phyloP scores from a whole-genome alignment of 2,113 vertebrate species.

The Piaya cayana region DNA sequence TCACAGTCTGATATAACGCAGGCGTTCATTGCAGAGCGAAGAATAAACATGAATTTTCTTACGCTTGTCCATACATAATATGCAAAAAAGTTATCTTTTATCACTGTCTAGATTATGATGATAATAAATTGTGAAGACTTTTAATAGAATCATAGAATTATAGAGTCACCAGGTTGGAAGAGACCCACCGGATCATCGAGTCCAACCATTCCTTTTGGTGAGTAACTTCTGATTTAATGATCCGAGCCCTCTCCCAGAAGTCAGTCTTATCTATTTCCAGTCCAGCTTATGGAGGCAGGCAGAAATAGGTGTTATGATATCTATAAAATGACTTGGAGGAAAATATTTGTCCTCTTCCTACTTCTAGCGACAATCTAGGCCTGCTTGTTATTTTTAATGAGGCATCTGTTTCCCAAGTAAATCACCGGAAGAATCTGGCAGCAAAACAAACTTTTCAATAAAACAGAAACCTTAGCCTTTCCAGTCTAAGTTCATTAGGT shows the following conservation, averaged over 20 bases:
- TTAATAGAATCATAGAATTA: no score
- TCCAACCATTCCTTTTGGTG: no score
- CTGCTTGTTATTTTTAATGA: background rate
- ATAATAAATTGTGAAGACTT: background rate
- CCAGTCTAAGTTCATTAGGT: background rate
- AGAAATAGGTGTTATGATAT: background rate
- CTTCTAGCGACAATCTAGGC: background rate
- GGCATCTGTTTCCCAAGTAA: background rate
- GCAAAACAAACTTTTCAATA: background rate
- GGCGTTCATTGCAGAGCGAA: background rate
- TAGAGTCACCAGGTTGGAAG: no score
- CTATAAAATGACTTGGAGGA: background rate
- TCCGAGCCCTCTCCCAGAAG: background rate
- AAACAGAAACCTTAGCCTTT: background rate
- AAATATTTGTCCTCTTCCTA: background rate
- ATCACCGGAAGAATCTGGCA: background rate
- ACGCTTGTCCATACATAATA: rapidly evolving
- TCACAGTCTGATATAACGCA: background rate
- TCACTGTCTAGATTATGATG: background rate
- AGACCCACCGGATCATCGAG: no score
- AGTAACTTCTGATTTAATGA: background rate
- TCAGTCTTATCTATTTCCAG: background rate
- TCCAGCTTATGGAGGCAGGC: background rate
- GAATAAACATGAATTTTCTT: background rate
- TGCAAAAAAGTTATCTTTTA: background rate